Conservation (phyloP, 2,797 vertebrate species). For the Helarctos malayanus region DNA sequence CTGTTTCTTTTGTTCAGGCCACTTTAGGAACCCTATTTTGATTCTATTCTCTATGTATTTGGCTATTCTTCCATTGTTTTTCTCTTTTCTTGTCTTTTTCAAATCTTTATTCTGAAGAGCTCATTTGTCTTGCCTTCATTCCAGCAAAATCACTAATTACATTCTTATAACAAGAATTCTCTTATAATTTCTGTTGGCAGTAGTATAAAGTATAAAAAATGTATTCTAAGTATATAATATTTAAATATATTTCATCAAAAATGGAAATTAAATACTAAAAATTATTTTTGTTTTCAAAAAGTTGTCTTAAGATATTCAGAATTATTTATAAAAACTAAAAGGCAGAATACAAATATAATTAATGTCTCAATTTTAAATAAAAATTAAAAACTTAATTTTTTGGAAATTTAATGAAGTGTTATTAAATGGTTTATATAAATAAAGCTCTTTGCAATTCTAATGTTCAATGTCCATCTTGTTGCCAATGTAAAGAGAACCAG, state of each 20-base stretch:
- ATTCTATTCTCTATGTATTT: constrained; percentile 25
- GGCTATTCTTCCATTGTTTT: neutral
- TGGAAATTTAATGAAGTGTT: constrained; percentile 27
- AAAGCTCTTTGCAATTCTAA: constrained; percentile 8
- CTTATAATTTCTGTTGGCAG: constrained; percentile 26
- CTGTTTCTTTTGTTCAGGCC: constrained; percentile 23
- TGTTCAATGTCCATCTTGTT: constrained; percentile 39
- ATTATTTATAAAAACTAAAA: constrained; percentile 64
- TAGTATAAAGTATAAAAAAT: constrained; percentile 56
- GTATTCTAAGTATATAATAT: neutral
- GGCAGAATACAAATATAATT: constrained; percentile 26
- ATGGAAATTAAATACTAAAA: constrained; percentile 1
- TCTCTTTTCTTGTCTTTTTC: constrained; percentile 36
- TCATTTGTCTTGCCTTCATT: constrained; percentile 56
- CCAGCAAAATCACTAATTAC: constrained; percentile 31
- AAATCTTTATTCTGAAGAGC: constrained; percentile 53
- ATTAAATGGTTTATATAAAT: constrained; percentile 49
- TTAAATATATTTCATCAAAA: constrained; percentile 50
- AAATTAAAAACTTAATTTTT: constrained; percentile 46
- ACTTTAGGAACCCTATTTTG: constrained; percentile 20
- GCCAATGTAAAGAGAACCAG: neutral
- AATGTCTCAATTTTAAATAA: constrained; percentile 55
- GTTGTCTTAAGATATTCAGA: constrained; percentile 54
- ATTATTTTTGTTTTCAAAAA: constrained; percentile 66
- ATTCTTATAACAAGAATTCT: constrained; percentile 59